Percentiles rank a stretch among this genome's conserved stretches.
These are phyloP conservation scores for Mycteria americana DNA, from an alignment of 2,797 vertebrate species.

Conservation along the genomic window DNA sequence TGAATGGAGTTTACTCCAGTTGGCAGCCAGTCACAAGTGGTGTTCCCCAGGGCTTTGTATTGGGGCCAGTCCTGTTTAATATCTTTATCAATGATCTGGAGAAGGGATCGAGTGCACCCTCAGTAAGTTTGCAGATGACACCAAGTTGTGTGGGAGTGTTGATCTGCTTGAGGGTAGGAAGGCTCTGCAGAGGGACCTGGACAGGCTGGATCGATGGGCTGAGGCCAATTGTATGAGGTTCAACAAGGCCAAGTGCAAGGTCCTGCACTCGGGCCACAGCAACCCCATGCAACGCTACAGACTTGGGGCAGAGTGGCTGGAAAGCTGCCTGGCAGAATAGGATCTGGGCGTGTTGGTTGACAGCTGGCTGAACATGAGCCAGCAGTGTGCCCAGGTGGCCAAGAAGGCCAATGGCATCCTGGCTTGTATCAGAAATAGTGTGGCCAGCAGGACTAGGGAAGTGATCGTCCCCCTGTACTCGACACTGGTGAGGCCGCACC, in stretches of 20 bases:
- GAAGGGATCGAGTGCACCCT: accelerated
- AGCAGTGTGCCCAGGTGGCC: neutral
- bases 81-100: neutral
- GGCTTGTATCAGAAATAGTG: neutral
- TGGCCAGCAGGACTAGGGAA: neutral
- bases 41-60: neutral
- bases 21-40: accelerated
- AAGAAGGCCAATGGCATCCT: too few species aligned
- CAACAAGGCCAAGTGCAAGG: accelerated
- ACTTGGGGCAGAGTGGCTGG: neutral
- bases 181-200: neutral
- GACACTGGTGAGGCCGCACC: neutral
- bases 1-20: neutral
- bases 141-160: neutral
- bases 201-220: accelerated
- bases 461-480: accelerated
- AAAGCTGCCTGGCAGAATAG: neutral
- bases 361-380: too few species aligned
- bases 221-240: neutral
- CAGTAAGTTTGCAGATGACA: neutral
- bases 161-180: neutral
- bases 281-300: accelerated
- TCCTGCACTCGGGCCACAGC: neutral
- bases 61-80: neutral
- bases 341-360: neutral